phyloP scores from a whole-genome alignment of 2,797 vertebrate genomes.

The Crocidura indochinensis region DNA sequence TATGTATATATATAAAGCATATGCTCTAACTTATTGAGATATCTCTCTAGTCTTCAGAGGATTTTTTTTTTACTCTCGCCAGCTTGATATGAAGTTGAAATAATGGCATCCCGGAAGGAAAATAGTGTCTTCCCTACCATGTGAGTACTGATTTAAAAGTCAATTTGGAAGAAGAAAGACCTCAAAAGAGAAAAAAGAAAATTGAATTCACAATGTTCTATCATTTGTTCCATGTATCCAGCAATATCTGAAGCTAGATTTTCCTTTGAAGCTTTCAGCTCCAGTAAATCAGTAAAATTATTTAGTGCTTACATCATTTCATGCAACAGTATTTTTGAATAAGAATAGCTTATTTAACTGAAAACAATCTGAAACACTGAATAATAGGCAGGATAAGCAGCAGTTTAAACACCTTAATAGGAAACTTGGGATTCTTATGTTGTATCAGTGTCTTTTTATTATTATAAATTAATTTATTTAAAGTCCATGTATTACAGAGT shows the following conservation, averaged over 20 bases:
- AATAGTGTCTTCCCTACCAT: neutral
- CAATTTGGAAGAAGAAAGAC: neutral
- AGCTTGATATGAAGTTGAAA: neutral
- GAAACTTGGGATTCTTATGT: neutral
- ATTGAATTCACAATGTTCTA: neutral
- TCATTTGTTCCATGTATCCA: neutral
- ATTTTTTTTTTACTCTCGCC: constrained; percentile 1
- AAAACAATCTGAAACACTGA: neutral
- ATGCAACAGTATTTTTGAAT: constrained; percentile 9
- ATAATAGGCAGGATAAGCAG: no score
- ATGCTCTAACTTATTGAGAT: no score
- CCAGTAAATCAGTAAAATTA: neutral
- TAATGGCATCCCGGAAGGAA: neutral
- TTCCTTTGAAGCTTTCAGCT: neutral
- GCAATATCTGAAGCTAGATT: neutral
- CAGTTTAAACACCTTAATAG: no score
- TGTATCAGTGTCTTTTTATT: no score
- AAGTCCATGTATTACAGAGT: no score
- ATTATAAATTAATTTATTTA: no score
- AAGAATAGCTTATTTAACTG: neutral
- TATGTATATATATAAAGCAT: no score
- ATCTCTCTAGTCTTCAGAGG: no score
- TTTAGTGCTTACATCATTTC: neutral
- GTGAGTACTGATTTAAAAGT: neutral
- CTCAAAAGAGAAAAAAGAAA: neutral